Percentiles rank a stretch among this genome's conserved stretches.
phyloP scores from a whole-genome alignment of 1,140 invertebrate species.

The Prorops nasuta region DNA sequence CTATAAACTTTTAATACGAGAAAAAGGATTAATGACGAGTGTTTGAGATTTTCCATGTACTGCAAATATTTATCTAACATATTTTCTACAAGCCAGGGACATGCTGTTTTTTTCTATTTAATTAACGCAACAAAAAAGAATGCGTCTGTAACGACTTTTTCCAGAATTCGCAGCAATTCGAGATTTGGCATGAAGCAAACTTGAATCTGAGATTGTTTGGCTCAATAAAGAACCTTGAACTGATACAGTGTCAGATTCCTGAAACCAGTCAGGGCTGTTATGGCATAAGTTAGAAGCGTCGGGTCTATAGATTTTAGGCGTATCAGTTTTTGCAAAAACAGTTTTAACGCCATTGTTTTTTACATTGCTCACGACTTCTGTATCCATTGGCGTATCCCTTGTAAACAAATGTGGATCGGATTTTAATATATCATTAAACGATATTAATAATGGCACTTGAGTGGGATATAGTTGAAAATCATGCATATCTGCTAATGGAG shows the following conservation, averaged over 20 bases:
- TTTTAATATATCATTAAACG: constrained; percentile 3
- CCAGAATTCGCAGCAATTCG: constrained; percentile 6
- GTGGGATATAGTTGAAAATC: too few relatives aligned
- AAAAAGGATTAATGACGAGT: too few relatives aligned
- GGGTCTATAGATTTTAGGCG: neutral
- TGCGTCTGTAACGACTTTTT: constrained; percentile 15
- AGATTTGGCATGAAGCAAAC: constrained; percentile 7
- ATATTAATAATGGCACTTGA: too few relatives aligned
- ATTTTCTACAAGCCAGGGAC: too few relatives aligned
- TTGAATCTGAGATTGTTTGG: constrained; percentile 16
- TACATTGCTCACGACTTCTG: neutral
- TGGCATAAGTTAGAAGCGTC: constrained; percentile 12
- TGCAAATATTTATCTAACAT: too few relatives aligned
- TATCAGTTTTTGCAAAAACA: neutral
- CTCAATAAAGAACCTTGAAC: constrained; percentile 23
- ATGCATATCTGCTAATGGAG: constrained; percentile 6
- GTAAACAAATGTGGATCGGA: neutral
- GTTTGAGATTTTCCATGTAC: too few relatives aligned
- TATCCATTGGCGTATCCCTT: neutral
- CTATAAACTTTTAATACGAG: too few relatives aligned
- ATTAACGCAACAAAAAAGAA: constrained; percentile 21
- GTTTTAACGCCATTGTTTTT: neutral
- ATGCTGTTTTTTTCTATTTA: too few relatives aligned
- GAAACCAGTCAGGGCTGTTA: constrained; percentile 15
- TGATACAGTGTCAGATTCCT: constrained; percentile 21